Evolutionary conservation across 1,140 invertebrate species (phyloP).

Genomic region (Augochlora pura): DNA sequence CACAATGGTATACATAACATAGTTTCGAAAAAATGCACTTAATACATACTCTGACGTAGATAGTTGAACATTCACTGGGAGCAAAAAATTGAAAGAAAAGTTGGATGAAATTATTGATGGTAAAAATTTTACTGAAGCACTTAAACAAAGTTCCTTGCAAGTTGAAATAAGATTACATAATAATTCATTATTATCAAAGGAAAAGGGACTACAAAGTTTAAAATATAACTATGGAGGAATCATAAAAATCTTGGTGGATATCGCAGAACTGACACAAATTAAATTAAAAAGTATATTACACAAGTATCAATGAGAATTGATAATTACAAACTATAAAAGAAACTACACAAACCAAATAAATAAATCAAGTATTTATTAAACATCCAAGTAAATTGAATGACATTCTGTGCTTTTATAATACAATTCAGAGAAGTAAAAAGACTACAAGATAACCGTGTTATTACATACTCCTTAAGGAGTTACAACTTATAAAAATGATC

Average conservation of each 20-base stretch:
- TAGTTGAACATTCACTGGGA: no score
- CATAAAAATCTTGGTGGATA: conserved; percentile 82
- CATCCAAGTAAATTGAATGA: conserved; percentile 83
- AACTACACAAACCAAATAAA: conserved; percentile 76
- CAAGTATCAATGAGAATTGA: conserved; percentile 79
- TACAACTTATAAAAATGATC: conserved; percentile 81
- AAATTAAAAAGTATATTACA: conserved; percentile 84
- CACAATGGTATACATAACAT: no score
- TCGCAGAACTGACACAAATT: conserved; percentile 81
- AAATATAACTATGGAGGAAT: conserved; percentile 83
- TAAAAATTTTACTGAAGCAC: no score
- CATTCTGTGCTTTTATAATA: conserved; percentile 78
- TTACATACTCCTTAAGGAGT: conserved; percentile 74
- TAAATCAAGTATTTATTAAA: conserved; percentile 80
- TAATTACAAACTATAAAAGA: conserved; percentile 52
- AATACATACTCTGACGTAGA: no score
- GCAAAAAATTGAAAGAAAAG: no score
- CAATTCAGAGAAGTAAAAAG: conserved; percentile 79
- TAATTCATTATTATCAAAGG: conserved; percentile 82
- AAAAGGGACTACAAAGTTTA: conserved; percentile 82
- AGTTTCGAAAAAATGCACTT: no score
- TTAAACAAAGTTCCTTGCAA: conserved; percentile 82
- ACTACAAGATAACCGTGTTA: conserved; percentile 82
- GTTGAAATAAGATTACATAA: conserved; percentile 84
- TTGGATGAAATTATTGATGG: no score